phyloP scores from a whole-genome alignment of 2,113 vertebrate genomes.

The Oreochromis aureus region DNA sequence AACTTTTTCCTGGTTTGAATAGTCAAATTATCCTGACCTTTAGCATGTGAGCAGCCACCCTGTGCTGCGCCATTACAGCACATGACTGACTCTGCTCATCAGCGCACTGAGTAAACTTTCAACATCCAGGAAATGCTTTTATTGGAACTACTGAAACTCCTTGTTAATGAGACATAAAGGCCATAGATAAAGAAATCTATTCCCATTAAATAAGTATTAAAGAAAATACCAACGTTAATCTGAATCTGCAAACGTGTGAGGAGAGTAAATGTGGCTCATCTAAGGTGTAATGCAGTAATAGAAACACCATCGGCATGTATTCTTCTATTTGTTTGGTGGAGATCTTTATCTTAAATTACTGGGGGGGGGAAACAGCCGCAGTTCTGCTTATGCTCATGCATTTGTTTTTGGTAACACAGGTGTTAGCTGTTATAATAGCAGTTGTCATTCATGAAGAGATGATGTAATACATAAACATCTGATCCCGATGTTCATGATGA shows the following conservation, averaged over 20 bases:
- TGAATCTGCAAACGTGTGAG: not conserved
- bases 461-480: conserved; percentile 7
- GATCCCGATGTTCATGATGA: not conserved
- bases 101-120: not conserved
- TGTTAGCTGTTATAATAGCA: not conserved
- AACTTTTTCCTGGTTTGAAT: conserved; percentile 46
- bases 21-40: conserved; percentile 27
- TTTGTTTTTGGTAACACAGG: not conserved
- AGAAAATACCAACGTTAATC: not conserved
- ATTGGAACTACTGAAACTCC: not conserved
- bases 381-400: accelerated
- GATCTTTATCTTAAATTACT: not conserved
- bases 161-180: not conserved
- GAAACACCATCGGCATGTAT: not conserved
- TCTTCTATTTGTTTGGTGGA: not conserved
- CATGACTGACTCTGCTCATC: not conserved
- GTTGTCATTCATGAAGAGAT: not conserved
- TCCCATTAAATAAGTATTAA: not conserved
- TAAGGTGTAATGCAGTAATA: not conserved
- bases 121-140: not conserved
- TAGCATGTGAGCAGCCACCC: not conserved
- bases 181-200: not conserved
- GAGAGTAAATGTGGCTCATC: not conserved
- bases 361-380: accelerated
- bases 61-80: not conserved